Evolutionary conservation across 2,888 invertebrate genomes (phyloP).

Genomic region (Nymphalis c-album): DNA sequence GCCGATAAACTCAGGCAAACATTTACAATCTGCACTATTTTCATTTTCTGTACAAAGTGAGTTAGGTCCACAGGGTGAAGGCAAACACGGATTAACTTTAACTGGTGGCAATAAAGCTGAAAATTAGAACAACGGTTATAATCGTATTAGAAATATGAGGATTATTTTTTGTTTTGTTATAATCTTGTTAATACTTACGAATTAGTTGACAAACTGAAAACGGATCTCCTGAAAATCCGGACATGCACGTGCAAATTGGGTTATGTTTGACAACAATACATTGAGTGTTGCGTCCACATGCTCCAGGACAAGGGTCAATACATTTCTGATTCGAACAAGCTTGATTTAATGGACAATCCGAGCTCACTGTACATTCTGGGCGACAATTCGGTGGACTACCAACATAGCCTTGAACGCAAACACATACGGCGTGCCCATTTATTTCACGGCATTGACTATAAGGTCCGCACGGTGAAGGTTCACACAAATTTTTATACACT

Average conservation of each 20-base stretch:
- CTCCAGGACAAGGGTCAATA: conserved; percentile 87
- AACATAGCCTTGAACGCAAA: conserved; percentile 84
- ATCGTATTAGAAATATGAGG: background rate
- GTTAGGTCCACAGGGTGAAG: conserved; percentile 86
- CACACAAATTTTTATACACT: conserved; percentile 57
- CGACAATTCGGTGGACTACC: conserved; percentile 88
- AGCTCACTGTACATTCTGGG: conserved; percentile 89
- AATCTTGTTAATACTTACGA: conserved; percentile 57
- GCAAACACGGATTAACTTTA: conserved; percentile 81
- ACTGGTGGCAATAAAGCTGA: conserved; percentile 60
- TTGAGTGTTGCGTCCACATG: conserved; percentile 84
- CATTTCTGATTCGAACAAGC: conserved; percentile 90
- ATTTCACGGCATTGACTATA: conserved; percentile 87
- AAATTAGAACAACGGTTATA: conserved; percentile 7
- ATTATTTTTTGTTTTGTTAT: background rate
- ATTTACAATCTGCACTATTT: conserved; percentile 84
- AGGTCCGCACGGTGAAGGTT: conserved; percentile 84
- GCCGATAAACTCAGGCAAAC: conserved; percentile 83
- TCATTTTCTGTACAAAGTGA: conserved; percentile 82
- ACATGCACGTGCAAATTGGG: conserved; percentile 84
- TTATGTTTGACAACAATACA: conserved; percentile 85
- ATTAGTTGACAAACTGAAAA: conserved; percentile 83
- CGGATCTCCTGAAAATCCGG: conserved; percentile 86
- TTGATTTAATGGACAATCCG: conserved; percentile 85
- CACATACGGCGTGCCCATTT: conserved; percentile 86